Base-by-base conservation (phyloP, 1,140 invertebrate species). In the Bombus balteatus region DNA sequence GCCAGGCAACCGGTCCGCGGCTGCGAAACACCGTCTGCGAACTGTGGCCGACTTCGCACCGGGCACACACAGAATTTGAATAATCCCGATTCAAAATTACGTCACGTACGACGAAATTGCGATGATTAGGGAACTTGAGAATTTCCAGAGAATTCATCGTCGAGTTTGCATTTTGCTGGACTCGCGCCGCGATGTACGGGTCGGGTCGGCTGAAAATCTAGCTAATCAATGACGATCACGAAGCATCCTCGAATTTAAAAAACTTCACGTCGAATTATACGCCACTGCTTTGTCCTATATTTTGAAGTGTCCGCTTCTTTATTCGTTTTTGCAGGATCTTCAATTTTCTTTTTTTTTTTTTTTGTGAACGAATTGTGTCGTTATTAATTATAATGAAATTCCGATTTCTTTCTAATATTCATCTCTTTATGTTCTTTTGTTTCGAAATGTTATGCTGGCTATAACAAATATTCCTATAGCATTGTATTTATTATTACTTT, bases 81-180 rank as follows among this genome's bases (percentile, higher is more conserved):
- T 93, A 93, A 93, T 92, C 91, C 88, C 87, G 76, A 92, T 93
- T 93, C 87, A 90, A 88, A 92, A 93, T 93, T 93, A 93, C 91
- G 81, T 93, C 91, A 93, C 91, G 92, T 92, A 92, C 75, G 83
- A 79, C 82, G 91, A 92, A 93, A 92, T 93, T 91, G 91, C 92
- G 88, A 92, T 91, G 92, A 91, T 93, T 93, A 93, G 82, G 90
- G 86, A 92, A 91, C 92, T 92, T 92, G 91, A 92, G 91, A 93
- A 92, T 90, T 93, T 81, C 87, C 79, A 66, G 84, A 65, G 88
- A 90, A 91, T 92, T 92, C 89, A 88, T 87, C 91, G 77, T 32
- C 66, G 72, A 79, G 85, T 87, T 92, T 83, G 53, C 75, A 86
- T 90, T 82, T 86, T 82, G 68, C 68, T 81, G 88, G 87, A 87